Evolutionary conservation across 2,113 vertebrate genomes (phyloP).

Genomic region (Cercocebus atys): DNA sequence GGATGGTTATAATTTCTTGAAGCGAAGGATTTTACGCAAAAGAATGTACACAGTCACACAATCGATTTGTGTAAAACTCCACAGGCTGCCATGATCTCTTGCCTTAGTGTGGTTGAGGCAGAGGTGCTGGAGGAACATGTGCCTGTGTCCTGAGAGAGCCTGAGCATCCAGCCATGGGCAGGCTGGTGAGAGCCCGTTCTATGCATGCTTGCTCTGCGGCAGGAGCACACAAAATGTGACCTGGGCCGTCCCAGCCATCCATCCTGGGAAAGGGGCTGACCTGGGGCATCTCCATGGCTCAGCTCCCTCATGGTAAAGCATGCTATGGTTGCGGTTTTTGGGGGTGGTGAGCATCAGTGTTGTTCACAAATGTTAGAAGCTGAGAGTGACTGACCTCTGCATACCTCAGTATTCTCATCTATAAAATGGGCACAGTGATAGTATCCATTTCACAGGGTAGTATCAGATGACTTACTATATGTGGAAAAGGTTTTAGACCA

Average conservation of each 20-base stretch:
- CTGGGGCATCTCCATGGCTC: neutral
- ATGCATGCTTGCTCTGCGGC: neutral
- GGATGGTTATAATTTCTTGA: neutral
- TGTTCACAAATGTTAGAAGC: neutral
- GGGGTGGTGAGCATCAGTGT: rapidly evolving
- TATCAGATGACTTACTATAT: rapidly evolving
- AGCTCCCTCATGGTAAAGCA: rapidly evolving
- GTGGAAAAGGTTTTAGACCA: rapidly evolving
- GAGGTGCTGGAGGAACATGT: rapidly evolving
- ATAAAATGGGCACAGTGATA: rapidly evolving
- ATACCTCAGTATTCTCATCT: neutral
- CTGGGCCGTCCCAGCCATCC: no score
- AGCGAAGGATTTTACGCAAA: no score
- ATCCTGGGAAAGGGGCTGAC: no score
- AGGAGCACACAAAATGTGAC: no score
- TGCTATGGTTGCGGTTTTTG: rapidly evolving
- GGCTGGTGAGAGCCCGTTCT: rapidly evolving
- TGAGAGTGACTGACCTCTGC: neutral
- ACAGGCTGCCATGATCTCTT: rapidly evolving
- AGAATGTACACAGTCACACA: rapidly evolving
- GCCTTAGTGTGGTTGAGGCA: rapidly evolving
- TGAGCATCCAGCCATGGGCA: rapidly evolving
- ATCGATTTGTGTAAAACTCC: rapidly evolving
- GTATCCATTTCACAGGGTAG: rapidly evolving
- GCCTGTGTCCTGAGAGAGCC: rapidly evolving